Base-by-base conservation (phyloP, 2,888 invertebrate species). In the Drosophila mayaguana region DNA sequence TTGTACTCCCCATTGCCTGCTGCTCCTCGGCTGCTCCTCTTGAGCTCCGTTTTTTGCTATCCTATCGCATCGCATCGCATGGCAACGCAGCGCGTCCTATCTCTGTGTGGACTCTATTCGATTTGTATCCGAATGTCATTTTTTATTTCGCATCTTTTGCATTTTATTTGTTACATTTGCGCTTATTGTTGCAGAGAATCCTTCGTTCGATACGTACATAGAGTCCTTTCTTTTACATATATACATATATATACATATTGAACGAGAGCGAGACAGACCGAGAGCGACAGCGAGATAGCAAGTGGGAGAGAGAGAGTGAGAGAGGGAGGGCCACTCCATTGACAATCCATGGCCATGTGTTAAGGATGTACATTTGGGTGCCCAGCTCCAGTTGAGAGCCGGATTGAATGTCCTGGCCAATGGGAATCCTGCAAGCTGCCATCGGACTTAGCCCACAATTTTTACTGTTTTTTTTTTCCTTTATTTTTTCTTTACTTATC, bases 61-160 rank as follows among this genome's bases (percentile, higher is more conserved):
- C 43, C 48, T 36, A 45, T 43, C 54, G 34, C 32, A 61, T 57
- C 62, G 34, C 32, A 61, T 57, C 59, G 59, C 46, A 54, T 63
- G 40, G 48, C 25, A 46, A n/a, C 53, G 38, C 18, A 60, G 56
- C 65, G 57, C 42, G 54, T 63, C 45, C 57, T 60, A 62, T 63
- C 81, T 36, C 81, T 36, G 38, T 45, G 22, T 38, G 61, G 78
- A 66, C 66, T 81, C 73, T 61, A 78, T 86, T 83, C 90, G 89
- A 86, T 90, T 90, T 90, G 83, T 90, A 88, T 89, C 77, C 80
- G 83, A 89, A 90, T 90, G 90, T 83, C 90, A 89, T 89, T 89
- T 89, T 88, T 88, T 89, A 87, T 87, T 88, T 90, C 87, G 82
- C 77, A 86, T 83, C 79, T 79, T 79, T 77, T 80, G 75, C 89